Evolutionary conservation across 2,888 invertebrate species (phyloP), one percentile per base, ranked within the genome.

Genomic region (Malachius bipustulatus): DNA sequence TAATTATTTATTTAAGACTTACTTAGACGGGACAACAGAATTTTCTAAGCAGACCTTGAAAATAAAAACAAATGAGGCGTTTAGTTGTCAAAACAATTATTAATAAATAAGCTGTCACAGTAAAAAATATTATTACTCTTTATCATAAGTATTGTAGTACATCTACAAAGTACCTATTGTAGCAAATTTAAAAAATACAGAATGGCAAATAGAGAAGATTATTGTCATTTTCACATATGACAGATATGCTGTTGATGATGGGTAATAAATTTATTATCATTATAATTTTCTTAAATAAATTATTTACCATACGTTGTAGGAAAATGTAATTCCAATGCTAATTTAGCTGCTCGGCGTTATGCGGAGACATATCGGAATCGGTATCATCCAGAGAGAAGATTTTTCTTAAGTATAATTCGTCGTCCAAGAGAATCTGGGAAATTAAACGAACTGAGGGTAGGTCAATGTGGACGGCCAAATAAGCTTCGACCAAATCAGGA

Each of bases 291-390:
- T 29, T 10, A 29, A 29, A n/a, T 29, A 29, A 8, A 10, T 29
- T 10, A 29, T 29, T 29, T 10, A n/a, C 10, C 29, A 29, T 29
- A n/a, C n/a, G n/a, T 10, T 8, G 10, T 29, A 29, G 8, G 29
- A 29, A 10, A 29, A 29, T 29, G 29, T 29, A 6, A 29, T 29
- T 29, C 29, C 10, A 29, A 29, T 29, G 10, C 4, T 29, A 29
- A 10, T 29, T 29, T 29, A 29, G 29, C 10, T 8, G 29, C 29
- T 29, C 6, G 6, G 10, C 10, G 29, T 8, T 29, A 29, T 29
- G 29, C 29, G 29, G 29, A 29, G 6, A 29, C 6, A 29, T 29
- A 29, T 29, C 29, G 10, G 10, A 29, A 29, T 29, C 29, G 29
- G 10, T 29, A 29, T 10, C 29, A 29, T 10, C 29, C 29, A 29